phyloP scores from a whole-genome alignment of 2,888 invertebrate genomes.

The Hirudinaria manillensis region DNA sequence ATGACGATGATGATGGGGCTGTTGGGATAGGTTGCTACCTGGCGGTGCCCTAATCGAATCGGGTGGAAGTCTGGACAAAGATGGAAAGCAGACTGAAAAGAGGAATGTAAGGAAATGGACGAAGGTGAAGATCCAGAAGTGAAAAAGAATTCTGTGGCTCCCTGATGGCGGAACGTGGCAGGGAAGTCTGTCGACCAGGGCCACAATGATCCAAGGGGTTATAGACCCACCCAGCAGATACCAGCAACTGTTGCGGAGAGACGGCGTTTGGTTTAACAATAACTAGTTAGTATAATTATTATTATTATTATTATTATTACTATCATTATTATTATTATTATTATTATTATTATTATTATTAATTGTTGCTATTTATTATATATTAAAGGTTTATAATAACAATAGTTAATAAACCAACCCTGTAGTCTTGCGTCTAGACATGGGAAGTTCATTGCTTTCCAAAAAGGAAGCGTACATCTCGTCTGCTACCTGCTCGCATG shows the following conservation, averaged over 20 bases:
- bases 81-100: slow-evolving; percentile 19
- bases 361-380: background rate
- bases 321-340: background rate
- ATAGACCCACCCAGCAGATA: background rate
- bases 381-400: no score
- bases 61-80: background rate
- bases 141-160: slow-evolving; percentile 22
- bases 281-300: background rate
- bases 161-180: slow-evolving; percentile 22
- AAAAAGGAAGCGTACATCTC: slow-evolving; percentile 12
- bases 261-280: no score
- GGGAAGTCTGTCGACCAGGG: slow-evolving; percentile 24
- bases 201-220: slow-evolving; percentile 23
- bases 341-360: background rate
- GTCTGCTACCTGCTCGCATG: slow-evolving; percentile 15
- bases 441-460: background rate
- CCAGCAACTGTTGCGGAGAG: slow-evolving; percentile 22
- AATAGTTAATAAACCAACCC: background rate
- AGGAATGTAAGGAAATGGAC: slow-evolving; percentile 18
- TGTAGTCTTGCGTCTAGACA: background rate
- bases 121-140: slow-evolving; percentile 24
- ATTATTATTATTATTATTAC: background rate
- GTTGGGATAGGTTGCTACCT: background rate
- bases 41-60: background rate
- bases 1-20: background rate